Conservation (phyloP, 2,797 vertebrate species). For the Ciconia nigra region DNA sequence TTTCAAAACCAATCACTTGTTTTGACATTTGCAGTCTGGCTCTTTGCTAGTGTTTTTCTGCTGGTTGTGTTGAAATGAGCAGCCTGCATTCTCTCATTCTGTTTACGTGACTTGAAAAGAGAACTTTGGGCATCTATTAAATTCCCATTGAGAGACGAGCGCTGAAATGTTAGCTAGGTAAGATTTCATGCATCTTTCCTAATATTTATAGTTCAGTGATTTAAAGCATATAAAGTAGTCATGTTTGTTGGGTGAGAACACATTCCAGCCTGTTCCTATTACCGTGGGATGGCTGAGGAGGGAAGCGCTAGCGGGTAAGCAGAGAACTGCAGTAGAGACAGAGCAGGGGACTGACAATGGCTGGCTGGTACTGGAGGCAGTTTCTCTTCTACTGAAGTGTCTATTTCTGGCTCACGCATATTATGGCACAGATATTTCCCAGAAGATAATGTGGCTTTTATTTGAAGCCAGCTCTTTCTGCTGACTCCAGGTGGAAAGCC, state of each 20-base stretch:
- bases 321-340: neutral
- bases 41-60: neutral
- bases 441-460: conserved; percentile 28
- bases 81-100: neutral
- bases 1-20: conserved; percentile 28
- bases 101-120: neutral
- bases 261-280: neutral
- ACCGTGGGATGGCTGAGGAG: neutral
- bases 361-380: neutral
- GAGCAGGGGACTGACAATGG: neutral
- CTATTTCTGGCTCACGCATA: conserved; percentile 48
- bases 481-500: conserved; percentile 26
- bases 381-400: neutral
- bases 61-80: neutral
- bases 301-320: neutral
- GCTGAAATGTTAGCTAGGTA: neutral
- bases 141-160: neutral
- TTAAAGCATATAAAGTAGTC: neutral
- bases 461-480: conserved; percentile 21
- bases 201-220: neutral
- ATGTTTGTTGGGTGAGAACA: neutral
- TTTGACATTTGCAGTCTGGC: conserved; percentile 19
- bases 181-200: neutral
- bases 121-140: neutral
- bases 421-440: conserved; percentile 40